These are phyloP conservation scores for Pitangus sulphuratus DNA, from an alignment of 2,797 vertebrate genomes.

Conservation along the genomic window DNA sequence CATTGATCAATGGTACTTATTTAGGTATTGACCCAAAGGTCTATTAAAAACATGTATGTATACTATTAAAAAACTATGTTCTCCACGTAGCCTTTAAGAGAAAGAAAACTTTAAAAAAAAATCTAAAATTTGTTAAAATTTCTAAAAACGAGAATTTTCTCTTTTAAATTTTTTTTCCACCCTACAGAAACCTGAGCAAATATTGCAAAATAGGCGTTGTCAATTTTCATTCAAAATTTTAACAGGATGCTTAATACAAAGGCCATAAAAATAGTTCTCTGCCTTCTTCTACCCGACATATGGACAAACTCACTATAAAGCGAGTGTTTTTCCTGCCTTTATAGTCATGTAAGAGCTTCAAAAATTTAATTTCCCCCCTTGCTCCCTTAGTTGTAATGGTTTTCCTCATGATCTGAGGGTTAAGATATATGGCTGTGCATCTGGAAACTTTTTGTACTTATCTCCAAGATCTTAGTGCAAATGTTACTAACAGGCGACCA, in stretches of 20 bases:
- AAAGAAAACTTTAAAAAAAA: background rate
- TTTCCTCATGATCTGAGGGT: background rate
- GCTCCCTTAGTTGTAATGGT: background rate
- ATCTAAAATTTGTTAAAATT: background rate
- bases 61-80: background rate
- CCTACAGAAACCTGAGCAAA: background rate
- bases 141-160: background rate
- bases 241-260: background rate
- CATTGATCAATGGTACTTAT: background rate
- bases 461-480: constrained; percentile 50
- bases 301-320: background rate
- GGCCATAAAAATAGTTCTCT: background rate
- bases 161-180: background rate
- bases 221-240: background rate
- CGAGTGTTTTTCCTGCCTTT: background rate
- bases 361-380: background rate
- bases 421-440: constrained; percentile 31
- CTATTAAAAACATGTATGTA: background rate
- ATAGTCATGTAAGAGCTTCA: background rate
- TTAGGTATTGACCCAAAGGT: background rate
- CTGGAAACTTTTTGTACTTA: constrained; percentile 54
- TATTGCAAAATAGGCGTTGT: background rate
- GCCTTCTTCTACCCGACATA: background rate
- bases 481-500: constrained; percentile 51
- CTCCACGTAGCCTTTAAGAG: background rate